These are phyloP conservation scores for Diarsia mendica DNA, from an alignment of 2,888 invertebrate species.

Conservation along the genomic window DNA sequence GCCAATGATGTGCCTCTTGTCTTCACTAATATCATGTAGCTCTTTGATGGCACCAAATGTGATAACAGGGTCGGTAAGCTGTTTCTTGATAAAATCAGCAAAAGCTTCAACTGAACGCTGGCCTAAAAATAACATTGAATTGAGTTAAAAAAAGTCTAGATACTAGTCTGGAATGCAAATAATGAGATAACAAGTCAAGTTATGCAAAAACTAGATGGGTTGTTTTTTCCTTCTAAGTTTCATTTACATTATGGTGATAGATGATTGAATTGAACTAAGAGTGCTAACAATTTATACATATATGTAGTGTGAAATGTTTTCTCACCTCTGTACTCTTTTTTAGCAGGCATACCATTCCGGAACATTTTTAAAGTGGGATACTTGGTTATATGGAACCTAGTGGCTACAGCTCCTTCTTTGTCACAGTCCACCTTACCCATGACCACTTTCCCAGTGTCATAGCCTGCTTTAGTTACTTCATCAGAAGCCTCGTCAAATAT, in stretches of 20 bases:
- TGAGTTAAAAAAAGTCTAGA: neutral
- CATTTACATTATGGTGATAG: neutral
- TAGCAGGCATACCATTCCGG: constrained; percentile 96
- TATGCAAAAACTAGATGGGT: neutral
- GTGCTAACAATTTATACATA: neutral
- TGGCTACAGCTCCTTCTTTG: constrained; percentile 95
- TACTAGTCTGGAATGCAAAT: neutral
- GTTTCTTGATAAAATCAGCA: constrained; percentile 96
- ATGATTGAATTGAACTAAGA: constrained; percentile 24
- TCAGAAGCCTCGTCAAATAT: constrained; percentile 99
- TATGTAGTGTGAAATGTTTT: neutral
- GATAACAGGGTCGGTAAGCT: constrained; percentile 95
- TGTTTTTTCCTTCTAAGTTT: neutral
- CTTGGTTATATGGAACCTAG: constrained; percentile 98
- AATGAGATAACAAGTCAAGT: constrained; percentile 10
- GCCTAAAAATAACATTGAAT: constrained; percentile 74
- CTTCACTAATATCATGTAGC: constrained; percentile 93
- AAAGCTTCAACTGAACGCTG: constrained; percentile 97
- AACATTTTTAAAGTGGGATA: constrained; percentile 99
- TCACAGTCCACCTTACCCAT: constrained; percentile 99
- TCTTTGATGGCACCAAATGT: constrained; percentile 94
- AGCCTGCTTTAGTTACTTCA: constrained; percentile 94
- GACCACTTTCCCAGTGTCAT: constrained; percentile 95
- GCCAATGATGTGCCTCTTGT: constrained; percentile 96
- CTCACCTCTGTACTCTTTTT: constrained; percentile 96